Evolutionary conservation across 2,113 vertebrate genomes (phyloP).

Genomic region (Pithys albifrons): DNA sequence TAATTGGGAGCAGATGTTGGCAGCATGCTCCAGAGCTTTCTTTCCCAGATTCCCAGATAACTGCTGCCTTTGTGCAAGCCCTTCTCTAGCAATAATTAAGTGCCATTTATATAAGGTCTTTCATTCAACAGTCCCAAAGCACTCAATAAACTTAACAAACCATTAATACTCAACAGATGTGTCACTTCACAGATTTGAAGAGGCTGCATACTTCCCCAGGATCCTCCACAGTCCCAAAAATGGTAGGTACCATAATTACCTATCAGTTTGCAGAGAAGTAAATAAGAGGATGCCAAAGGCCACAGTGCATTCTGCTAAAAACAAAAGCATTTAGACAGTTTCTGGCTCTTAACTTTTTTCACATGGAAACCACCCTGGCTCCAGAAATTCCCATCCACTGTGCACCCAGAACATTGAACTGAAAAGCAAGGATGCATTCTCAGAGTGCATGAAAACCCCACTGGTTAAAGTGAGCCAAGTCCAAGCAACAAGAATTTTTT

Average conservation of each 20-base stretch:
- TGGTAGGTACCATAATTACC: background rate
- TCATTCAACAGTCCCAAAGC: background rate
- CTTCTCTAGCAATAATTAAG: slow-evolving; percentile 32
- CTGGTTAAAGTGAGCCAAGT: background rate
- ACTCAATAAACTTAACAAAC: slow-evolving; percentile 15
- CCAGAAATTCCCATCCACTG: background rate
- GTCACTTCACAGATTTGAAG: background rate
- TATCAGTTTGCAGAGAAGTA: background rate
- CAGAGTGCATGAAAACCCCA: background rate
- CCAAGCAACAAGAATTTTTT: background rate
- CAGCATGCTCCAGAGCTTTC: background rate
- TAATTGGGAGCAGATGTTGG: slow-evolving; percentile 60
- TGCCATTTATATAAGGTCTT: slow-evolving; percentile 13
- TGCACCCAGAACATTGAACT: background rate
- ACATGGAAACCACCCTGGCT: background rate
- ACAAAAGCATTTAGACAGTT: background rate
- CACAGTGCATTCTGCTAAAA: background rate
- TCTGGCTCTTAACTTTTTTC: background rate
- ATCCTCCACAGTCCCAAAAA: background rate
- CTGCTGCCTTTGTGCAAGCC: slow-evolving; percentile 12
- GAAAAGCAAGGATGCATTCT: background rate
- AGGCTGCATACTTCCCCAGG: background rate
- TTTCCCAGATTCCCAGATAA: slow-evolving; percentile 45
- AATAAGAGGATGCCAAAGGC: background rate
- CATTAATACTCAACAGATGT: slow-evolving; percentile 25